A percentile compares a stretch with the other conserved stretches of the same genome.
These are phyloP conservation scores for Elephantulus edwardii DNA, from an alignment of 2,113 vertebrate species.

Conservation along the genomic window DNA sequence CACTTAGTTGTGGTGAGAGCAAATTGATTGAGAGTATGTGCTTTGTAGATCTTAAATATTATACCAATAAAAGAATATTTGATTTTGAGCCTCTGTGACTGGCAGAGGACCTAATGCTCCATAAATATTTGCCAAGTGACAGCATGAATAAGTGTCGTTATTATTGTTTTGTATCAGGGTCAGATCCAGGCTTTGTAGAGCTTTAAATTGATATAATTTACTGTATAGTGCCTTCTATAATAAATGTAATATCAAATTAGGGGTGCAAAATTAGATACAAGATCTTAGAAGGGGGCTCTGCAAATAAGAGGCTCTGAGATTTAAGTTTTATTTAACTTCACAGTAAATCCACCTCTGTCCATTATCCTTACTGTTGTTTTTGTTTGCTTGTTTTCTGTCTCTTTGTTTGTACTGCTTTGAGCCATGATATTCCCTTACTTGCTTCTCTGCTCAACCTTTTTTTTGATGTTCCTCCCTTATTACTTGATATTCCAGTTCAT, in stretches of 20 bases:
- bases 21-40: background rate
- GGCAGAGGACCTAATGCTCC: background rate
- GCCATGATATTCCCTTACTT: background rate
- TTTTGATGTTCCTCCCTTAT: background rate
- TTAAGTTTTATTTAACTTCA: background rate
- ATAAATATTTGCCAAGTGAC: background rate
- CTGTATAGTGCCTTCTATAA: background rate
- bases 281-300: background rate
- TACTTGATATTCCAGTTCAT: background rate
- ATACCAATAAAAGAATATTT: background rate
- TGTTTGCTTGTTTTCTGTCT: too few species aligned
- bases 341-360: background rate
- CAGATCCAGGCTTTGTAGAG: background rate
- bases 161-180: background rate
- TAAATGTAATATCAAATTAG: constrained; percentile 12
- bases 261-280: background rate
- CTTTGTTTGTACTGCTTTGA: background rate
- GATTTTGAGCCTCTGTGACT: background rate
- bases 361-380: background rate
- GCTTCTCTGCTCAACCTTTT: background rate
- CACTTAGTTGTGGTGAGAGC: background rate
- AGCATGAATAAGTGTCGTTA: background rate
- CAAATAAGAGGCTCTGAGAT: background rate
- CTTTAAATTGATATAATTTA: background rate
- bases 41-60: background rate